These are phyloP conservation scores for Agapetus fuscipes DNA, from an alignment of 2,888 invertebrate genomes.

Conservation along the genomic window DNA sequence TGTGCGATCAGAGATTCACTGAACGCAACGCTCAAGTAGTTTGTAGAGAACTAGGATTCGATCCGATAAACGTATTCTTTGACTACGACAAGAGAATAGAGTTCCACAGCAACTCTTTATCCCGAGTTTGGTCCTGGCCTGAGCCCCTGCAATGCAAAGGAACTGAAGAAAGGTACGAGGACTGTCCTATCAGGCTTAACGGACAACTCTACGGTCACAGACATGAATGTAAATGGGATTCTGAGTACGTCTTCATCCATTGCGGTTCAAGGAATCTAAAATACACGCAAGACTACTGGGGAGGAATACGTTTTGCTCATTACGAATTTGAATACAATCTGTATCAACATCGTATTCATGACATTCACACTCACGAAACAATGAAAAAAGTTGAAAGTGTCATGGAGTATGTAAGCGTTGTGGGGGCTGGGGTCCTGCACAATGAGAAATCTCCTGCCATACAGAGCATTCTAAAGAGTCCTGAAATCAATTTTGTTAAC, in stretches of 20 bases:
- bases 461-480: constrained; percentile 82
- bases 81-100: constrained; percentile 78
- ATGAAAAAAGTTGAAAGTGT: constrained; percentile 62
- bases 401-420: constrained; percentile 70
- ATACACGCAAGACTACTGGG: constrained; percentile 76
- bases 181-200: constrained; percentile 81
- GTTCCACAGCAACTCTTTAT: constrained; percentile 78
- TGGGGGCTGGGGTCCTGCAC: constrained; percentile 91
- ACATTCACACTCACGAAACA: constrained; percentile 67
- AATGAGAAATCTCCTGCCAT: constrained; percentile 91
- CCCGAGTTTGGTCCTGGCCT: constrained; percentile 89
- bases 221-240: constrained; percentile 83
- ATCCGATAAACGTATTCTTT: constrained; percentile 81
- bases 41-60: constrained; percentile 85
- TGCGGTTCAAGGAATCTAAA: constrained; percentile 69
- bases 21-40: constrained; percentile 96
- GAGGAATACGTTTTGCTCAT: constrained; percentile 87
- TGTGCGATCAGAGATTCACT: constrained; percentile 92
- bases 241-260: constrained; percentile 85
- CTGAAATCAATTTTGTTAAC: constrained; percentile 69
- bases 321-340: constrained; percentile 81
- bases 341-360: constrained; percentile 73
- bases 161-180: constrained; percentile 64
- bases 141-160: constrained; percentile 82
- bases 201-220: constrained; percentile 80